Evolutionary conservation across 1,140 invertebrate species (phyloP).

Genomic region (Drosophila subpulchrella): DNA sequence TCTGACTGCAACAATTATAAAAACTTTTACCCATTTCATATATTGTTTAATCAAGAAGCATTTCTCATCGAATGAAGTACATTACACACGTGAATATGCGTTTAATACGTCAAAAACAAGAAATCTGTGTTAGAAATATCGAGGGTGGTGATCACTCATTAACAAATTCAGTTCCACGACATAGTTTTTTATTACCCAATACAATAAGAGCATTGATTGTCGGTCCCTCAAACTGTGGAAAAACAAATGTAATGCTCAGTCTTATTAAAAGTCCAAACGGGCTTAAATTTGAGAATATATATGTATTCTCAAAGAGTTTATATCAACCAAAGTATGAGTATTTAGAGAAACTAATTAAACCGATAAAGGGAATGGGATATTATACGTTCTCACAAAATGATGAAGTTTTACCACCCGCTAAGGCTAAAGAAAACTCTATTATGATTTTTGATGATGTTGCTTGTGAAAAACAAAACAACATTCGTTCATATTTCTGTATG

Average conservation of each 20-base stretch:
- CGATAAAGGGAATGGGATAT: constrained; percentile 4
- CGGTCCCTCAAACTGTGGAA: no score
- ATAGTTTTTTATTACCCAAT: no score
- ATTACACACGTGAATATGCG: not conserved
- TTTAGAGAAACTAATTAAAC: no score
- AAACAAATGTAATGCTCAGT: no score
- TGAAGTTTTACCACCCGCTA: not conserved
- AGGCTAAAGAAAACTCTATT: constrained; percentile 4
- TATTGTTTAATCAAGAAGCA: not conserved
- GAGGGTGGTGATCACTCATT: no score
- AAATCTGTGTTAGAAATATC: not conserved
- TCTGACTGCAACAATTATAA: not conserved
- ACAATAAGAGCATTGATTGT: no score
- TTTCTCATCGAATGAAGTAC: not conserved
- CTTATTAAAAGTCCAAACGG: no score
- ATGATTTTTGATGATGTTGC: constrained; percentile 10
- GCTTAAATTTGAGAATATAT: no score
- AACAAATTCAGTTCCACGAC: no score
- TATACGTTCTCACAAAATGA: constrained; percentile 10
- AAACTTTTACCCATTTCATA: constrained; percentile 1
- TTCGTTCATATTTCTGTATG: not conserved
- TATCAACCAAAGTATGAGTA: no score
- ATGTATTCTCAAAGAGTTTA: no score
- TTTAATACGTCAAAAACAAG: not conserved
- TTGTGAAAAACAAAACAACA: constrained; percentile 4